Percentiles rank a stretch among this genome's conserved stretches.
phyloP scores from a whole-genome alignment of 2,113 vertebrate species.

The Ahaetulla prasina region DNA sequence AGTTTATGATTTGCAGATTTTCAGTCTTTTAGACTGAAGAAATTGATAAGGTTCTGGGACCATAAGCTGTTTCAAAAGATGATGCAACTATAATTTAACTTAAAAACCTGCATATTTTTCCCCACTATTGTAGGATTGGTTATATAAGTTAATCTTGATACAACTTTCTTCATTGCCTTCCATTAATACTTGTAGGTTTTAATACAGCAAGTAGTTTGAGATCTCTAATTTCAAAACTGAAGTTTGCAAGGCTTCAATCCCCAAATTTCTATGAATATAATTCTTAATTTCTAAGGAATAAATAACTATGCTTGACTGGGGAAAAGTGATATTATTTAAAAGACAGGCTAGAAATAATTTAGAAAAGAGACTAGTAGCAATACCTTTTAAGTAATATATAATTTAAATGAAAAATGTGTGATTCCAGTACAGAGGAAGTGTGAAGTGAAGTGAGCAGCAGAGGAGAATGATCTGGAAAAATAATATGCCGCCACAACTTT shows the following conservation, averaged over 20 bases:
- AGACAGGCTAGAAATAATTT: background rate
- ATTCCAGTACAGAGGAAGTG: background rate
- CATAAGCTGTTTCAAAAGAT: conserved; percentile 13
- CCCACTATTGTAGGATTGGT: background rate
- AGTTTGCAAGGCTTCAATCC: background rate
- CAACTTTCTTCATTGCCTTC: background rate
- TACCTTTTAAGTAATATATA: background rate
- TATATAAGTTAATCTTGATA: background rate
- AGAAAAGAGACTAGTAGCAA: background rate
- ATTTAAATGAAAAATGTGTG: background rate
- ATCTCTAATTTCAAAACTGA: background rate
- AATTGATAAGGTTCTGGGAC: conserved; percentile 1
- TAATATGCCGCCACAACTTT: background rate
- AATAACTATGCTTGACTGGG: background rate
- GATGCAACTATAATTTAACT: background rate
- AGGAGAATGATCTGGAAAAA: background rate
- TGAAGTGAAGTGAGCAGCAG: background rate
- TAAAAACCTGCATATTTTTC: background rate
- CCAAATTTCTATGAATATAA: background rate
- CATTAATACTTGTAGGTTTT: background rate
- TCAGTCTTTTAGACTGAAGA: background rate
- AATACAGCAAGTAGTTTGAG: background rate
- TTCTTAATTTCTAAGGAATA: background rate
- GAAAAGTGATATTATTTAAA: background rate
- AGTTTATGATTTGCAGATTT: background rate